Evolutionary conservation across 1,140 invertebrate species (phyloP).

Genomic region (Drosophila triauraria): DNA sequence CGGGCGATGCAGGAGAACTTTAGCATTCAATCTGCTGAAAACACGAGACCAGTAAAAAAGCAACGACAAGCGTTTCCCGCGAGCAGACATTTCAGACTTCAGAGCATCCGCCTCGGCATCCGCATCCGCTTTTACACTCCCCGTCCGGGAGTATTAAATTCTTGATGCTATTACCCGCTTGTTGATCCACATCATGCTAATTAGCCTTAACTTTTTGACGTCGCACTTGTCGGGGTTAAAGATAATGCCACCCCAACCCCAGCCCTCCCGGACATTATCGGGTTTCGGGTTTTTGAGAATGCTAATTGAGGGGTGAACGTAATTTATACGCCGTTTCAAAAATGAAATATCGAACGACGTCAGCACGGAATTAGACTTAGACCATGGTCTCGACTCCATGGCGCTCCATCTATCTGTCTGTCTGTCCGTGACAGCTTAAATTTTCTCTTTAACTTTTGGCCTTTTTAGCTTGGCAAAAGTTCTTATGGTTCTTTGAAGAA

Average conservation of each 20-base stretch:
- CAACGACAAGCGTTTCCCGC: conserved; percentile 9
- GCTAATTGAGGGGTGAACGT: conserved; percentile 47
- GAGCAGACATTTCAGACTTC: conserved; percentile 27
- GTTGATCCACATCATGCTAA: conserved; percentile 56
- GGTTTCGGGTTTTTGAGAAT: conserved; percentile 39
- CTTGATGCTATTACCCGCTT: conserved; percentile 40
- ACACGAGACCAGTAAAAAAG: conserved; percentile 23
- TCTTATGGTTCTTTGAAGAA: conserved; percentile 13
- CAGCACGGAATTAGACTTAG: conserved; percentile 17
- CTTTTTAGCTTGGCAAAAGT: conserved; percentile 26
- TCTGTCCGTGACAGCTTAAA: conserved; percentile 16
- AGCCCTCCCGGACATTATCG: conserved; percentile 24
- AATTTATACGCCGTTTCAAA: conserved; percentile 32
- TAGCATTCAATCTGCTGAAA: conserved; percentile 44
- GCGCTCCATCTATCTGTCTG: conserved; percentile 7
- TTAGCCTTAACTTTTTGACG: conserved; percentile 48
- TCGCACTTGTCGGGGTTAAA: conserved; percentile 33
- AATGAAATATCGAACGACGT: conserved; percentile 39
- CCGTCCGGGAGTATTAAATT: conserved; percentile 38
- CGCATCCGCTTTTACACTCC: conserved; percentile 28
- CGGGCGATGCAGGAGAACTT: conserved; percentile 35
- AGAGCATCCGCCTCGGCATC: conserved; percentile 10
- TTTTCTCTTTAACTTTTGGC: conserved; percentile 13
- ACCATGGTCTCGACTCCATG: conserved; percentile 1
- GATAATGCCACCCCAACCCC: conserved; percentile 9